phyloP scores from a whole-genome alignment of 2,888 invertebrate genomes.

The Tetanocera ferruginea region DNA sequence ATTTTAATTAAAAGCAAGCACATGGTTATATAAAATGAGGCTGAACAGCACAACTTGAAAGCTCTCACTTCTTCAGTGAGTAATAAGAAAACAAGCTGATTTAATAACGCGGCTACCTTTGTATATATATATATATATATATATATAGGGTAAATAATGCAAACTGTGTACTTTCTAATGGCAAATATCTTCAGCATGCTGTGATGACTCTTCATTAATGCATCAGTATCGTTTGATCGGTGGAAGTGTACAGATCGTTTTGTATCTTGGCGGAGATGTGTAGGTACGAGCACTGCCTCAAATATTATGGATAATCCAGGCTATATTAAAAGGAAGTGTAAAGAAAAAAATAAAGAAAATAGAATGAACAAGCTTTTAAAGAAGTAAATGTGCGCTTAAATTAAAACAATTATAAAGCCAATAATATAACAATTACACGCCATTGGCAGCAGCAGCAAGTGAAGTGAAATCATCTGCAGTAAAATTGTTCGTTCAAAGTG shows the following conservation, averaged over 20 bases:
- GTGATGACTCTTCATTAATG: too few species aligned
- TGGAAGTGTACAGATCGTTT: slow-evolving; percentile 23
- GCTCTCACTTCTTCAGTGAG: too few species aligned
- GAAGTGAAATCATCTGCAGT: background rate
- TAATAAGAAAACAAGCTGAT: too few species aligned
- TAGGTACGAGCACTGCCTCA: background rate
- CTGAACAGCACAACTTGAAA: too few species aligned
- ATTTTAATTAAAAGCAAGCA: too few species aligned
- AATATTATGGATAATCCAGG: background rate
- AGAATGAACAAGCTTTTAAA: background rate
- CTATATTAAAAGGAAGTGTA: background rate
- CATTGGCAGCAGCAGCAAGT: background rate
- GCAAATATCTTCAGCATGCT: too few species aligned
- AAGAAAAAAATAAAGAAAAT: background rate
- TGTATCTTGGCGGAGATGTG: slow-evolving; percentile 9
- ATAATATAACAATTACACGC: background rate
- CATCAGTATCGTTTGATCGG: slow-evolving; percentile 17
- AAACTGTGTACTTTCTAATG: too few species aligned
- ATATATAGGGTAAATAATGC: too few species aligned
- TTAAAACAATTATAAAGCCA: background rate
- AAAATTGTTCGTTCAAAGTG: background rate
- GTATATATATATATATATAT: too few species aligned
- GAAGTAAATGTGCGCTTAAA: background rate
- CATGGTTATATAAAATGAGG: too few species aligned
- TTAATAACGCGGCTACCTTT: too few species aligned